Percentiles rank a stretch among this genome's conserved stretches.
phyloP scores from a whole-genome alignment of 2,113 vertebrate genomes.

The Morone saxatilis region DNA sequence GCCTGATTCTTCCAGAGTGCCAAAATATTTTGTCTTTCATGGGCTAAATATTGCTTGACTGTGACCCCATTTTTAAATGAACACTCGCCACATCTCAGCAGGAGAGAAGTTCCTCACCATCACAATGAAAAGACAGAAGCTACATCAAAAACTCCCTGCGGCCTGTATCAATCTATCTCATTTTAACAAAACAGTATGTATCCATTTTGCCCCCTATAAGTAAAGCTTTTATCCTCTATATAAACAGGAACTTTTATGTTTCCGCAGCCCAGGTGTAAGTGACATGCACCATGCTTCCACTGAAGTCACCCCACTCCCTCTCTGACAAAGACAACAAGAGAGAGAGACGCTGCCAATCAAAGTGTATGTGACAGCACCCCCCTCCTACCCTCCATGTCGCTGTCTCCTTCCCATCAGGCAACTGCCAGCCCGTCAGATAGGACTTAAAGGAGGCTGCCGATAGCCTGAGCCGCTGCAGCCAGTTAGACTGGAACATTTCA shows the following conservation, averaged over 20 bases:
- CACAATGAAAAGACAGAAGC: not conserved
- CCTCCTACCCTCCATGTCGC: slow-evolving; percentile 19
- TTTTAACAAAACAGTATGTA: not conserved
- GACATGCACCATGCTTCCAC: not conserved
- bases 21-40: not conserved
- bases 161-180: not conserved
- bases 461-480: slow-evolving; percentile 64
- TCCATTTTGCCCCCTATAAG: no score
- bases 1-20: not conserved
- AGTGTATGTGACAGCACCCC: slow-evolving; percentile 25
- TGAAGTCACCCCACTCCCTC: not conserved
- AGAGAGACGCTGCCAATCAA: slow-evolving; percentile 49
- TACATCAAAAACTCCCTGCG: not conserved
- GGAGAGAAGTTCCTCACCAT: not conserved
- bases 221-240: no score
- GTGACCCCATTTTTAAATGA: not conserved
- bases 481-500: slow-evolving; percentile 73
- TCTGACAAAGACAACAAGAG: slow-evolving; percentile 10
- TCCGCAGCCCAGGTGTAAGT: not conserved
- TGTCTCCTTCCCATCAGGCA: slow-evolving; percentile 65
- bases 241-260: not conserved
- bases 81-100: not conserved
- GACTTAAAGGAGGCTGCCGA: slow-evolving; percentile 62
- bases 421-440: slow-evolving; percentile 72
- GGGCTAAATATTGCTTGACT: not conserved